Base-by-base conservation (phyloP, 2,797 vertebrate species). In the Trachurus trachurus region DNA sequence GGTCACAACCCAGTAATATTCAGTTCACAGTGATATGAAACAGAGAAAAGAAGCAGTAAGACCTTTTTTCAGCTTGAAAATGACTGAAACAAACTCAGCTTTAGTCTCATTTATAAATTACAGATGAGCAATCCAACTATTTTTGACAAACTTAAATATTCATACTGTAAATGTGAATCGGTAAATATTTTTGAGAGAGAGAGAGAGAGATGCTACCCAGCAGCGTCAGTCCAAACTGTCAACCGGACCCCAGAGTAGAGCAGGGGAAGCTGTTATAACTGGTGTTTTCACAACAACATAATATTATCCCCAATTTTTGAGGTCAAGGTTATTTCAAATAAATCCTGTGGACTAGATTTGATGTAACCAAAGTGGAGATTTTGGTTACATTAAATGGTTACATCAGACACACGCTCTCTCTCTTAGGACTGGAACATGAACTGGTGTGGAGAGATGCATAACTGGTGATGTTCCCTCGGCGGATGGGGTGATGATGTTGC, bases 361-460 rank as follows among this genome's bases (percentile, higher is more conserved):
- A 81, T 84, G 70, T 54, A 69, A 57, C 42, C 62, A 54, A 40
- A 70, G 37, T 13, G 47, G 29, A 79, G 26, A 39, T 26, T 45
- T 61, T 1, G 26, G 61, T 85, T 67, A 64, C 45, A 45, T 81
- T 19, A 65, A 59, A 47, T 29, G 60, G 40, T 74, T 78, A 64
- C 26, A 65, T 80, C 70, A 70, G 47, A 21, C 52, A 64, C 13
- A 75, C 47, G 21, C 69, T 75, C 31, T 34, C 31, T 34, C 58
- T 62, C 40, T 1, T 64, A 12, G 19, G 40, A 77, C 42, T 52
- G 45, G 31, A 42, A 45, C 37, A 22, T 47, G 65, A 72, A 56
- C 63, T 53, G 29, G 26, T 37, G 69, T 37, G 19, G 13, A 62
- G 42, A 26, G 68, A 58, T 26, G 42, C 17, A 26, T 26, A 39